Evolutionary conservation across 2,113 vertebrate genomes (phyloP), one percentile per base, ranked within the genome.

Genomic region (Caretta caretta): DNA sequence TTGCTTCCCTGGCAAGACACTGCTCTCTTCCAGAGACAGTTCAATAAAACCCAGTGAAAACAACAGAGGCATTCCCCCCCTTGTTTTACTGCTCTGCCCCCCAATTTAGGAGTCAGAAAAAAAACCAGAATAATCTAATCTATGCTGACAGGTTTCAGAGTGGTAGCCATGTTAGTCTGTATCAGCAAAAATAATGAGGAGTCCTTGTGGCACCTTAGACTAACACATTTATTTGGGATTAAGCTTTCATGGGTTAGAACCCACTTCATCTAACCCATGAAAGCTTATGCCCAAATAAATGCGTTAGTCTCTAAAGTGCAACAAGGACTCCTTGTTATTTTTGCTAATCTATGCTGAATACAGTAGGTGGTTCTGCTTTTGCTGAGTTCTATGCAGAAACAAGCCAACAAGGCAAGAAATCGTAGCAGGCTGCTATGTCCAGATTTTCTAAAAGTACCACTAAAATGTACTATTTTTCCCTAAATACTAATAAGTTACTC

Each of bases 371-470:
- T 83, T 93, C 35, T 80, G 1, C 0, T 4, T 92, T 94, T 87
- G 38, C 24, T 87, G 3, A 51, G 25, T 87, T 92, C 31, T 49
- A 86, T 92, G 65, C 3, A 95, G 86, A 95, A 92, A 10, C 17
- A 51, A 93, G 8, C 9, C 50, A 24, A 20, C 11, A 86, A 90
- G 91, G 31, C 22, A 76, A 93, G 84, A 86, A 91, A 49, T 8
- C 51, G 16, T 0, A 1, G 9, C 46, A 90, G 38, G 4, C 51
- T 25, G 22, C 5, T 62, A 27, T 1, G 86, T 31, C 3, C 56
- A 85, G 56, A 42, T 42, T 2, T 51, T 48, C 7, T 46, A 84
- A 89, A 48, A 84, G 3, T 29, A 49, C 59, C 24, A 69, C 20
- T 88, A 57, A 22, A 27, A 1, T 29, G 12, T 10, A 13, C 10